phyloP scores from a whole-genome alignment of 2,888 invertebrate species.

The Urechis unicinctus region DNA sequence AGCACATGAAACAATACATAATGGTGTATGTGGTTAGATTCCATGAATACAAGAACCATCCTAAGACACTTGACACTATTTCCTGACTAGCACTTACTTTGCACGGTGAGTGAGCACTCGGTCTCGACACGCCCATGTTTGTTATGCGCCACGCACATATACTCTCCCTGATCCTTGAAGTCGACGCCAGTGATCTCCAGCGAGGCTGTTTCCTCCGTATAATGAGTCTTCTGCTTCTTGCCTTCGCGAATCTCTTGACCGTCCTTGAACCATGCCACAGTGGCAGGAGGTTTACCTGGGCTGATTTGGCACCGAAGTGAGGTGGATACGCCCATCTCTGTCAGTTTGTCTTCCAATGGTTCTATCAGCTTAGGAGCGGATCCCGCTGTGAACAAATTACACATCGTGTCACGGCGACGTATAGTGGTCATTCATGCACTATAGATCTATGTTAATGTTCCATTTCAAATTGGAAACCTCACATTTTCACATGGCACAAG shows the following conservation, averaged over 20 bases:
- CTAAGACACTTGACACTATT: neutral
- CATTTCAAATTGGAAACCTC: too few species aligned
- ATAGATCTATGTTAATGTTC: too few species aligned
- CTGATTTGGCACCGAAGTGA: constrained; percentile 26
- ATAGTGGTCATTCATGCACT: too few species aligned
- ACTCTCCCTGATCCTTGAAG: constrained; percentile 37
- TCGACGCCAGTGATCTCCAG: constrained; percentile 61
- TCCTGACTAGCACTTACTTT: constrained; percentile 42
- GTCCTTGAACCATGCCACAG: constrained; percentile 40
- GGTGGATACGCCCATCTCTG: constrained; percentile 9
- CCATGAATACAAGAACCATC: neutral
- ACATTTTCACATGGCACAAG: too few species aligned
- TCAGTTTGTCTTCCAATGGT: constrained; percentile 11
- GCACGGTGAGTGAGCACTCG: constrained; percentile 35
- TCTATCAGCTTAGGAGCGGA: constrained; percentile 32
- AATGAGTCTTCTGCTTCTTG: constrained; percentile 40
- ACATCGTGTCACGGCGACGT: too few species aligned
- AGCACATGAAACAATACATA: too few species aligned
- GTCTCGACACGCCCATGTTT: constrained; percentile 42
- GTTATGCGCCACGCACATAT: constrained; percentile 41
- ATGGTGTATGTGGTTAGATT: too few species aligned
- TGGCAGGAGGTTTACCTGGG: constrained; percentile 42
- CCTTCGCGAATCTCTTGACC: constrained; percentile 38
- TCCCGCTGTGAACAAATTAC: constrained; percentile 33
- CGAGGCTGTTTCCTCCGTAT: constrained; percentile 27